These are phyloP conservation scores for Cirrhinus mrigala DNA, from an alignment of 2,797 vertebrate species.

Conservation along the genomic window DNA sequence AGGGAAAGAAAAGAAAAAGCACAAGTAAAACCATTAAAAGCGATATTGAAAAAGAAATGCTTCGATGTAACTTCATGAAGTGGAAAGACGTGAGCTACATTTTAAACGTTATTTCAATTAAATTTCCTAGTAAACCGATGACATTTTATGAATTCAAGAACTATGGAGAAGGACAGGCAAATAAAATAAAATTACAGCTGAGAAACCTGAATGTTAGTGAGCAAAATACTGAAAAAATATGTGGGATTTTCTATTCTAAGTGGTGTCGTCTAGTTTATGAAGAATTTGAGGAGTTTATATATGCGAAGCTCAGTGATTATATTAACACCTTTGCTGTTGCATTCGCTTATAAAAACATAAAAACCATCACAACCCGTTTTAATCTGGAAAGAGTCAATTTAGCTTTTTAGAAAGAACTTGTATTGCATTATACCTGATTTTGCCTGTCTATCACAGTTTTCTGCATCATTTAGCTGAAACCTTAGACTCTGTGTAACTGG, in stretches of 20 bases:
- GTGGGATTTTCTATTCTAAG: rapidly evolving
- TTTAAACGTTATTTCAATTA: too few species aligned
- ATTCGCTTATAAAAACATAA: rapidly evolving
- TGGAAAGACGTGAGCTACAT: too few species aligned
- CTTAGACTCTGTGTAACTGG: too few species aligned
- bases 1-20: neutral
- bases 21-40: neutral
- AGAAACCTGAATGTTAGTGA: neutral
- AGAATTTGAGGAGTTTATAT: neutral
- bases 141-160: neutral
- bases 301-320: neutral
- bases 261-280: neutral
- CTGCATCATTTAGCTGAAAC: too few species aligned
- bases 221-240: neutral
- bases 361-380: neutral
- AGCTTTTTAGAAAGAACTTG: neutral
- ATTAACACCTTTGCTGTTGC: neutral
- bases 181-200: neutral
- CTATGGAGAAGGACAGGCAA: neutral
- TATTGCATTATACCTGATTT: neutral
- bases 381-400: neutral
- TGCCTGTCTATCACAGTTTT: too few species aligned
- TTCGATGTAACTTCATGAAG: too few species aligned
- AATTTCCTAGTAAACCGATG: neutral
- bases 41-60: neutral